Percentiles rank a stretch among this genome's conserved stretches.
Conservation (phyloP, 2,797 vertebrate species). For the Gadopsis marmoratus region DNA sequence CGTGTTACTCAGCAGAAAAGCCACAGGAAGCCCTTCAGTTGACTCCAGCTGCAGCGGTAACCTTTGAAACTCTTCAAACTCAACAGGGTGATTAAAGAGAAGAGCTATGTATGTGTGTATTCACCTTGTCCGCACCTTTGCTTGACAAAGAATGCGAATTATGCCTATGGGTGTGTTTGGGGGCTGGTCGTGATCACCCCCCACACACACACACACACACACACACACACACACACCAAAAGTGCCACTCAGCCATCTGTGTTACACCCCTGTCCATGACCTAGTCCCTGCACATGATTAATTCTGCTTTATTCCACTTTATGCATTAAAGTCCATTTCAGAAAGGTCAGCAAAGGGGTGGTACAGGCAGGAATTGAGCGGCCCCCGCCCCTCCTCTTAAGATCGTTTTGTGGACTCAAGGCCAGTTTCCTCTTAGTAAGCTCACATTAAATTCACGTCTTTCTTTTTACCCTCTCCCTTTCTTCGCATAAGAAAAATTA, state of each 20-base stretch:
- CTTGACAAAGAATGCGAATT: constrained; percentile 51
- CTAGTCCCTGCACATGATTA: constrained; percentile 77
- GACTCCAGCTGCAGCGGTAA: constrained; percentile 41
- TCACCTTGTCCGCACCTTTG: constrained; percentile 47
- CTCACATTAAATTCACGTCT: constrained; percentile 63
- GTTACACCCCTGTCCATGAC: constrained; percentile 73
- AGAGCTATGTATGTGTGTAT: constrained; percentile 28
- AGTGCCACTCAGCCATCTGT: constrained; percentile 60
- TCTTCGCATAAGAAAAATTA: constrained; percentile 66
- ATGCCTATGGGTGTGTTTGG: constrained; percentile 6
- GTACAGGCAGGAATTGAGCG: constrained; percentile 54
- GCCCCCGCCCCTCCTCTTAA: constrained; percentile 47
- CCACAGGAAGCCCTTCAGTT: constrained; percentile 26
- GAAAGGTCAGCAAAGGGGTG: constrained; percentile 77
- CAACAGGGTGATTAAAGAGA: constrained; percentile 33
- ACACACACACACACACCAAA: constrained; percentile 14
- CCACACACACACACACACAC: constrained; percentile 22
- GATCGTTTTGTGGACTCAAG: constrained; percentile 73
- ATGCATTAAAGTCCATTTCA: constrained; percentile 80
- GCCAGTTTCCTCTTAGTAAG: constrained; percentile 70
- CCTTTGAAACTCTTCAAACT: constrained; percentile 56
- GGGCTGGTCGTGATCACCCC: constrained; percentile 7
- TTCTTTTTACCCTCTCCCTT: constrained; percentile 48
- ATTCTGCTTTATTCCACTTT: constrained; percentile 79
- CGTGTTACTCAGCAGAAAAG: constrained; percentile 24